A percentile compares a stretch with the other conserved stretches of the same genome.
Evolutionary conservation across 2,113 vertebrate genomes (phyloP).

Genomic region (Pungitius pungitius): DNA sequence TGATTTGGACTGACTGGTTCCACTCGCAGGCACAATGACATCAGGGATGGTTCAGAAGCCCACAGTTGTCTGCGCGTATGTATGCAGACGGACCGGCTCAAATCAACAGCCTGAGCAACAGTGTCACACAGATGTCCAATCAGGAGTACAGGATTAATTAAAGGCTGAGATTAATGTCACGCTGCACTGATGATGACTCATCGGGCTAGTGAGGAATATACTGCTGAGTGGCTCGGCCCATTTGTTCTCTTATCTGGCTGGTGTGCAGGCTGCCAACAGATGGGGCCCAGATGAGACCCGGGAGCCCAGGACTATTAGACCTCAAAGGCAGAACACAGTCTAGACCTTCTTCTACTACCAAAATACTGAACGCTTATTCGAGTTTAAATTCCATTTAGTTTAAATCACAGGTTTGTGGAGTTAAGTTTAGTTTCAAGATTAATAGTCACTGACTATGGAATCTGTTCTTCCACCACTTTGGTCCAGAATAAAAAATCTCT

Average conservation of each 20-base stretch:
- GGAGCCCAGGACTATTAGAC: conserved; percentile 59
- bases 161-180: conserved; percentile 39
- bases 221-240: conserved; percentile 21
- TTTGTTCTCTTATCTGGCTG: conserved; percentile 54
- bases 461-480: no score
- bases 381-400: not conserved
- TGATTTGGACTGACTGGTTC: not conserved
- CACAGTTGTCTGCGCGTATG: conserved; percentile 25
- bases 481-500: not conserved
- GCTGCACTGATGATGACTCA: conserved; percentile 13
- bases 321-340: conserved; percentile 38
- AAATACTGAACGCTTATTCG: not conserved
- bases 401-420: not conserved
- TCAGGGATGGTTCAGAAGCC: conserved; percentile 45
- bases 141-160: conserved; percentile 43
- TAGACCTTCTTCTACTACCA: not conserved
- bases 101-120: conserved; percentile 31
- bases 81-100: conserved; percentile 37
- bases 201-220: conserved; percentile 32
- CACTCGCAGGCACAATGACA: conserved; percentile 39
- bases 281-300: conserved; percentile 72
- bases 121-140: conserved; percentile 34
- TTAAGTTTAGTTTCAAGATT: not conserved
- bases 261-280: conserved; percentile 62
- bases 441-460: not conserved